phyloP scores from a whole-genome alignment of 2,113 vertebrate species.

The Vidua chalybeata region DNA sequence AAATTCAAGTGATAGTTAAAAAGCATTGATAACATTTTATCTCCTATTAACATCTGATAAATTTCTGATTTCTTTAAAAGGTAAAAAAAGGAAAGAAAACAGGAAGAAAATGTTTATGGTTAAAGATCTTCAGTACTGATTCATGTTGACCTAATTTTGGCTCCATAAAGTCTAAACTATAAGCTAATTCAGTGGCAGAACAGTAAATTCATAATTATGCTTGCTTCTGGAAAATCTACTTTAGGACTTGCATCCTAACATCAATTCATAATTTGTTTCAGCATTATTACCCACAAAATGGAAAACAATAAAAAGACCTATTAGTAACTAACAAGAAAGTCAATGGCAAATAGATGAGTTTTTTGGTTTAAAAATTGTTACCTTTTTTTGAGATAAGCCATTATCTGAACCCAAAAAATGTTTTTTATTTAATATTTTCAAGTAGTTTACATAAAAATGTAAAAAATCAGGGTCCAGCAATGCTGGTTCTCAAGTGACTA shows the following conservation, averaged over 20 bases:
- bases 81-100: neutral
- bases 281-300: neutral
- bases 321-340: neutral
- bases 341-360: neutral
- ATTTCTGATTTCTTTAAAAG: neutral
- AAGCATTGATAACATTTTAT: neutral
- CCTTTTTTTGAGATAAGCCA: neutral
- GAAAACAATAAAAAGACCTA: neutral
- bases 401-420: neutral
- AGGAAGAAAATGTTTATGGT: neutral
- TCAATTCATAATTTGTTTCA: neutral
- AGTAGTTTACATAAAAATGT: neutral
- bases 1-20: neutral
- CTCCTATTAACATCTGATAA: neutral
- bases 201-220: neutral
- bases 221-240: neutral
- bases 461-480: neutral
- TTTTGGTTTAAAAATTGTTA: neutral
- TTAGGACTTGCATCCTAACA: neutral
- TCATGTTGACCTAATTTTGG: neutral
- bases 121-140: neutral
- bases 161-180: neutral
- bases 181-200: neutral
- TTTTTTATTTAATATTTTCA: neutral
- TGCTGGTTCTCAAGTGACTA: neutral